Evolutionary conservation across 37 sponge, comb jelly and placozoan genomes (phyloP), one percentile per base, ranked within the genome.

Genomic region (Hormiphora californensis): DNA sequence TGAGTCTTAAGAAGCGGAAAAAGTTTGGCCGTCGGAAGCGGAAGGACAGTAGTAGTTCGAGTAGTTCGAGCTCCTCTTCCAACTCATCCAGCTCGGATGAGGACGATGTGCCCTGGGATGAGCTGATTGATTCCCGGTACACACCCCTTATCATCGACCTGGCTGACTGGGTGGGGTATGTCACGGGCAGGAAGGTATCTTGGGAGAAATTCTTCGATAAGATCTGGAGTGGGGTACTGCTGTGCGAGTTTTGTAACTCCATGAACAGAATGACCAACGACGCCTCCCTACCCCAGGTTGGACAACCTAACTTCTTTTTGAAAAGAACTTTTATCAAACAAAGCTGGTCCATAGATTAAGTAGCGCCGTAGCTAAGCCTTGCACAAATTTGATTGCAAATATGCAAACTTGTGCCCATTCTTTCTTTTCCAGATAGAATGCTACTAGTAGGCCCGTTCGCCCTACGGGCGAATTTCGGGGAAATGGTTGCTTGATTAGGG

Each of bases 181-280:
- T 57, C 23, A 57, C 61, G 27, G 61, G 61, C 27, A 57, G 61
- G 23, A 57, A 57, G 27, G 61, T 57, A 15, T 4, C 61, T 4
- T 57, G 61, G 61, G 61, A 57, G 61, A 57, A 57, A 30, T 57
- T 57, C 23, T 57, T 57, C 27, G 61, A 57, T 57, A 57, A 57
- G 23, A 23, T 57, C 5, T 57, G 61, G 61, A 57, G 61, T 15
- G 61, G 61, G 27, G 61, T 57, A 4, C 27, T 57, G 61, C 61
- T 57, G 9, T 57, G 61, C 27, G 61, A 57, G 30, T 57, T 57
- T 30, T 57, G 61, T 57, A 57, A 57, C 23, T 57, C 61, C 61
- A 57, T 57, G 61, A 57, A 57, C 61, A 57, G 27, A 15, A 5
- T 57, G 3, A 28, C 30, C n/a, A 57, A 57, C n/a, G 61, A 57